Base-by-base conservation (phyloP, 2,113 vertebrate genomes). In the Varanus komodoensis region DNA sequence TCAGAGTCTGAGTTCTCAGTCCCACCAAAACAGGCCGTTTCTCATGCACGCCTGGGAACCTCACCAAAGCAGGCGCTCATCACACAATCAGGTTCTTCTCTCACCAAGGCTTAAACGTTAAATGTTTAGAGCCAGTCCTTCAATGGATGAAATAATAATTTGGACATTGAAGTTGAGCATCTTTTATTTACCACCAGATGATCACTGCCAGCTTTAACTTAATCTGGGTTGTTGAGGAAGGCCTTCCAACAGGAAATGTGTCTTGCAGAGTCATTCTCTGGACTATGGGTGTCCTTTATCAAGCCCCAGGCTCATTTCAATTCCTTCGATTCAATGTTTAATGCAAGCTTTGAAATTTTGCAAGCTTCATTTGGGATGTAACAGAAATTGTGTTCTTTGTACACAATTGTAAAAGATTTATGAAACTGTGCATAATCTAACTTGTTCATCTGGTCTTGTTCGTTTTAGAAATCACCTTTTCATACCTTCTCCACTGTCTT, bases 261-360 rank as follows among this genome's bases (percentile, higher is more conserved):
- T 44, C 3, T 17, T 50, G 23, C 25, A 52, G 48, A 29, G 4
- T 19, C 34, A 44, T 44, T 21, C 74, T 54, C 27, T 52, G 27
- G 3, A 52, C 48, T 52, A 3, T 54, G 78, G 32, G 52, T 52
- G 52, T 52, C 78, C 25, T 38, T 77, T 29, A 11, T 80, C 8
- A 6, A 27, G 23, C n/a, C 11, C 73, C 4, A 7, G 11, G 23
- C 44, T 52, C 8, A 80, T 21, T 75, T 15, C 21, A 29, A 14
- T 29, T 29, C 50, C 61, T 64, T 44, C 2, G 34, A 44, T 34
- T 44, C 73, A 34, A 83, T 90, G 84, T 86, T 90, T 83, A 89
- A 85, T 52, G 14, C 27, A 21, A 7, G 3, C 25, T 11, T 71
- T 48, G 4, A 86, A 38, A n/a, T 78, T 52, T 69, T 29, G 44